Evolutionary conservation across 2,888 invertebrate species (phyloP).

Genomic region (Lordiphosa fenestrarum): DNA sequence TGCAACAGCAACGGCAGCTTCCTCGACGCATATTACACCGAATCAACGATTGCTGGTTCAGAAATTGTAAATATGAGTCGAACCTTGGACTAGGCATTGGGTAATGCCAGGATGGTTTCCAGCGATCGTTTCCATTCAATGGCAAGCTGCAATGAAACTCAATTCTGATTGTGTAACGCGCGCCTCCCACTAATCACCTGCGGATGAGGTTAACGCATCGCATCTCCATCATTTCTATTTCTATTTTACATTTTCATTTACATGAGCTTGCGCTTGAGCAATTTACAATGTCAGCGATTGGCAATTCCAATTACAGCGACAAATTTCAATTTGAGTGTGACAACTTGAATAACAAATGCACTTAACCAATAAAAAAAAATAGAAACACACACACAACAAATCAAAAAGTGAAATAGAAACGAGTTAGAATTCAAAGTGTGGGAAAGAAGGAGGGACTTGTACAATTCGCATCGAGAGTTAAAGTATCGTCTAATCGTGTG

Average conservation of each 20-base stretch:
- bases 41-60: background rate
- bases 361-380: conserved; percentile 3
- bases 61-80: conserved; percentile 19
- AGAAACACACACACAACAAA: background rate
- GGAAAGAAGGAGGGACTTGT: background rate
- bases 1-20: conserved; percentile 7
- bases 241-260: conserved; percentile 38
- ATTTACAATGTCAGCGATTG: conserved; percentile 51
- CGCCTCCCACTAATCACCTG: conserved; percentile 12
- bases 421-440: conserved; percentile 12
- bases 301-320: conserved; percentile 58
- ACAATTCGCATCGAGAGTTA: too few relatives aligned
- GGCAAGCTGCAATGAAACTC: conserved; percentile 52
- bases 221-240: conserved; percentile 50
- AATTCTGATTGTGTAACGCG: conserved; percentile 56
- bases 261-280: conserved; percentile 60
- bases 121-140: too few relatives aligned
- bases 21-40: background rate
- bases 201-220: conserved; percentile 21
- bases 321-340: conserved; percentile 60
- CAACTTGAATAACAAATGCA: conserved; percentile 51
- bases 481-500: too few relatives aligned
- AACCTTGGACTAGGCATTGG: conserved; percentile 70
- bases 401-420: background rate
- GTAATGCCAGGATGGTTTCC: conserved; percentile 54